phyloP scores from a whole-genome alignment of 1,140 invertebrate genomes.

The Drosophila sp. region DNA sequence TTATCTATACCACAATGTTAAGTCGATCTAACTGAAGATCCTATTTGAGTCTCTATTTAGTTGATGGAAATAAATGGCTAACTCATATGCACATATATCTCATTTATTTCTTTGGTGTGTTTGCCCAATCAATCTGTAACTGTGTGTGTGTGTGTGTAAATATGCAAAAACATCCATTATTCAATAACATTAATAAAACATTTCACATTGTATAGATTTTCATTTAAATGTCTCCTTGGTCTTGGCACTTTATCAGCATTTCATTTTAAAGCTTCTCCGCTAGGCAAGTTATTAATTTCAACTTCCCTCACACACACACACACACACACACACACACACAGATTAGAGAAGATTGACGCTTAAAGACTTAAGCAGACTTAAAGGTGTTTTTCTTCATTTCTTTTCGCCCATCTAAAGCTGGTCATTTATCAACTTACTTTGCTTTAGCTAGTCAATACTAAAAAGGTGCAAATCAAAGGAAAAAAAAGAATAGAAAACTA shows the following conservation, averaged over 20 bases:
- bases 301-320: not conserved
- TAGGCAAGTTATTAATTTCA: constrained; percentile 5
- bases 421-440: constrained; percentile 8
- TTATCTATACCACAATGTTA: no score
- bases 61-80: no score
- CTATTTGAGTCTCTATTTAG: no score
- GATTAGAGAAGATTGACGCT: constrained; percentile 5
- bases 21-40: no score
- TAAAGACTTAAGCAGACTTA: constrained; percentile 3
- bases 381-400: constrained; percentile 6
- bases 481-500: not conserved
- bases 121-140: no score
- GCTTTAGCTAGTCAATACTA: not conserved
- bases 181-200: not conserved
- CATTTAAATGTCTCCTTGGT: not conserved
- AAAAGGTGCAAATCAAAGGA: constrained; percentile 7
- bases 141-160: no score
- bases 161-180: no score
- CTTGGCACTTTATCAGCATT: not conserved
- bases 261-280: not conserved
- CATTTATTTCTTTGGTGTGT: no score
- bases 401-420: not conserved
- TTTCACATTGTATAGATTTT: not conserved
- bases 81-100: no score
- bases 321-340: constrained; percentile 16